Evolutionary conservation across 92 coral and sea anemone genomes (phyloP).

Genomic region (Siderastrea siderea): DNA sequence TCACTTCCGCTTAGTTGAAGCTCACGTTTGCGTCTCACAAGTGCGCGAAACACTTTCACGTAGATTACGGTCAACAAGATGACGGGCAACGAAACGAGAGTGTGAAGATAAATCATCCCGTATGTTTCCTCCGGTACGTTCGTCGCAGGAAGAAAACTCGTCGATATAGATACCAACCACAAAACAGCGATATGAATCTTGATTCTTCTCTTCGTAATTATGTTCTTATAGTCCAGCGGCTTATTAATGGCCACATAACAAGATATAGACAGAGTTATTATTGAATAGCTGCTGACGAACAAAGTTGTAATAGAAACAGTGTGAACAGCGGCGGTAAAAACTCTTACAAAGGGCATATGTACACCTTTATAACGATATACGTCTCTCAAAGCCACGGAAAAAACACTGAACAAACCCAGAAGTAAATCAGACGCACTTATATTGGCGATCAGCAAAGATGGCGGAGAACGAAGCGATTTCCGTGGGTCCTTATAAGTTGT

Average conservation of each 20-base stretch:
- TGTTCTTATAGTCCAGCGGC: conserved; percentile 31
- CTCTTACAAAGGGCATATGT: background rate
- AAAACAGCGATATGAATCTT: too few species aligned
- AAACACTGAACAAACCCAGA: too few species aligned
- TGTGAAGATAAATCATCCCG: conserved; percentile 53
- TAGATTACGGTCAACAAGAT: conserved; percentile 49
- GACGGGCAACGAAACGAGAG: conserved; percentile 49
- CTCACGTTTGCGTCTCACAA: conserved; percentile 18
- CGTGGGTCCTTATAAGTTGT: too few species aligned
- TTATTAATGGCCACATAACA: conserved; percentile 47
- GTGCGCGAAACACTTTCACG: conserved; percentile 22
- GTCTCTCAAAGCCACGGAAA: too few species aligned
- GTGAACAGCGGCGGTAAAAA: background rate
- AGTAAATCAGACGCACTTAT: too few species aligned
- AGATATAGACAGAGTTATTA: conserved; percentile 41
- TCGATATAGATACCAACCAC: too few species aligned
- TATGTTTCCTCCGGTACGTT: conserved; percentile 24
- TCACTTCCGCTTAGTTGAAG: background rate
- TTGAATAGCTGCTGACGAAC: conserved; percentile 44
- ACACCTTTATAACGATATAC: too few species aligned
- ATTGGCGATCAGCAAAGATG: too few species aligned
- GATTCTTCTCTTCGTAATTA: background rate
- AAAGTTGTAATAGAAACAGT: conserved; percentile 15
- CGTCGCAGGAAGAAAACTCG: conserved; percentile 32
- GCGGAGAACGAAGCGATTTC: too few species aligned